These are phyloP conservation scores for Melinaea marsaeus DNA, from an alignment of 2,888 invertebrate genomes.

Conservation along the genomic window DNA sequence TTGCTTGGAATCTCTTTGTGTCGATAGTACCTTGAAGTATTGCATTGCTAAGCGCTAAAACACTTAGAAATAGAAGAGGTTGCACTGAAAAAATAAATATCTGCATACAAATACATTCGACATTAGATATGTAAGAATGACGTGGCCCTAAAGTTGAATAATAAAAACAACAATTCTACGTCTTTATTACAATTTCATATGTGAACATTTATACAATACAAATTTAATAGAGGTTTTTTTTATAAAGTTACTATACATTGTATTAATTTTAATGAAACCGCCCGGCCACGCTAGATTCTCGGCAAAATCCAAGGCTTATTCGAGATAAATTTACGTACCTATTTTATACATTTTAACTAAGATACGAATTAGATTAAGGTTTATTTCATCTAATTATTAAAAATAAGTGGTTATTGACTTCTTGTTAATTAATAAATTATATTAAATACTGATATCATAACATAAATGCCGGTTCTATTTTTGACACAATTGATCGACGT, in stretches of 20 bases:
- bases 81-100: conserved; percentile 44
- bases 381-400: not conserved
- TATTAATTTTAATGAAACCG: too few relatives aligned
- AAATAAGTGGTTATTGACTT: not conserved
- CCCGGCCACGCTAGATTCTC: not conserved
- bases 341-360: conserved; percentile 45
- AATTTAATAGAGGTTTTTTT: too few relatives aligned
- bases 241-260: too few relatives aligned
- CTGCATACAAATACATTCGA: conserved; percentile 9
- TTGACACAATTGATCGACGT: conserved; percentile 49
- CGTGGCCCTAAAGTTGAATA: conserved; percentile 22
- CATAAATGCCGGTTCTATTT: conserved; percentile 23
- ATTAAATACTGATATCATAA: conserved; percentile 11
- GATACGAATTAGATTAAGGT: conserved; percentile 32
- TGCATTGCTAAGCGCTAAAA: conserved; percentile 44
- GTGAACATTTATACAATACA: too few relatives aligned
- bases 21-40: conserved; percentile 66
- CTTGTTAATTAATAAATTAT: not conserved
- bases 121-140: conserved; percentile 16
- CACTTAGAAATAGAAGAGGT: conserved; percentile 47
- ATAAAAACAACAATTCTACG: not conserved
- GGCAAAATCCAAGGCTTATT: not conserved
- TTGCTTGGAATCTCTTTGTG: conserved; percentile 57
- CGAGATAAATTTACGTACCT: conserved; percentile 43
- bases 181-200: not conserved